Percentiles rank a stretch among this genome's conserved stretches.
These are phyloP conservation scores for Montipora sp. DNA, from an alignment of 64 coral and sea anemone genomes.

Conservation along the genomic window DNA sequence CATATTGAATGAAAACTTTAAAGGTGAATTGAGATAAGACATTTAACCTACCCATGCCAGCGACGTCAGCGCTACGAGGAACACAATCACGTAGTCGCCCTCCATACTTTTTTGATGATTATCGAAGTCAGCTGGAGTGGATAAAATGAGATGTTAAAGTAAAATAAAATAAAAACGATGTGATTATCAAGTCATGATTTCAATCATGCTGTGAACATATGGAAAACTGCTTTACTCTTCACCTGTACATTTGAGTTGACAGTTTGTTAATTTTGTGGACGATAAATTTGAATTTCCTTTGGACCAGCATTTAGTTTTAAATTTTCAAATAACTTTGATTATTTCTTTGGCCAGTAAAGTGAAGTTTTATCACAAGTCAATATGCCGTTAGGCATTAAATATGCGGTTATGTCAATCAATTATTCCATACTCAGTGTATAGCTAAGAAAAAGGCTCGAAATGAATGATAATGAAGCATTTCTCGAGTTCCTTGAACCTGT, in stretches of 20 bases:
- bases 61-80: background rate
- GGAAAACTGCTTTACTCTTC: background rate
- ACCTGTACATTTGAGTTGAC: background rate
- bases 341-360: too few species aligned
- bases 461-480: too few species aligned
- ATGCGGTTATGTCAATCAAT: background rate
- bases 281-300: background rate
- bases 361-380: background rate
- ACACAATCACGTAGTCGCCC: background rate
- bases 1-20: too few species aligned
- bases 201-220: background rate
- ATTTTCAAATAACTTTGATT: too few species aligned
- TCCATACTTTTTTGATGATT: background rate
- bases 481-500: too few species aligned
- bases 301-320: background rate
- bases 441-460: background rate
- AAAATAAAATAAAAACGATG: background rate
- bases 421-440: background rate
- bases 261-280: background rate
- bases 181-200: background rate
- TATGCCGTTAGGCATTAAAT: background rate
- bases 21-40: too few species aligned
- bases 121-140: background rate
- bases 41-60: background rate
- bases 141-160: background rate